Conservation (phyloP, 2,797 vertebrate species). For the Myoxocephalus aenaeus region DNA sequence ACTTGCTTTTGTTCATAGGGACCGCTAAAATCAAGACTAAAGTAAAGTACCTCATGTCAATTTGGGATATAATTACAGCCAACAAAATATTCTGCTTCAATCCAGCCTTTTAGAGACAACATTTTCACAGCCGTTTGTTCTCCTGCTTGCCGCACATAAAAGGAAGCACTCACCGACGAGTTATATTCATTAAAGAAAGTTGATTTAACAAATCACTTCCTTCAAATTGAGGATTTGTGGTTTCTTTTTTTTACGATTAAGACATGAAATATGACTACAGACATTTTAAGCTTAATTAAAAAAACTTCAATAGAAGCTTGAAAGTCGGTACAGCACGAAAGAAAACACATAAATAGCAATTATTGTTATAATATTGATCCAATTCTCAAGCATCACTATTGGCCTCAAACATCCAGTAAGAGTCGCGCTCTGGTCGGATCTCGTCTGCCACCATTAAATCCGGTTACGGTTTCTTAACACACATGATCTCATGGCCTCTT, state of each 20-base stretch:
- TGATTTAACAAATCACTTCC: too few relatives aligned
- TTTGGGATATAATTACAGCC: background rate
- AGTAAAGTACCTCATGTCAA: background rate
- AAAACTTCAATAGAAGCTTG: background rate
- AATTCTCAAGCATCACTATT: background rate
- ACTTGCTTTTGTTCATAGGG: too few relatives aligned
- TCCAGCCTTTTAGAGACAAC: background rate
- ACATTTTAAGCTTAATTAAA: background rate
- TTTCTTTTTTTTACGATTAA: too few relatives aligned
- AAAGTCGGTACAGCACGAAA: background rate
- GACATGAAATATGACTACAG: too few relatives aligned
- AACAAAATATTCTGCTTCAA: background rate
- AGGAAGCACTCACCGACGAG: too few relatives aligned
- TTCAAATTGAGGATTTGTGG: too few relatives aligned
- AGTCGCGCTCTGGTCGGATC: background rate
- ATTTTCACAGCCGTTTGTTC: background rate
- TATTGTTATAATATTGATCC: background rate
- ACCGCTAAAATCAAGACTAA: background rate
- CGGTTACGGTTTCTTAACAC: constrained; percentile 20
- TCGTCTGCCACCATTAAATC: background rate
- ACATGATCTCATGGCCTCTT: constrained; percentile 31
- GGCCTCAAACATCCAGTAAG: background rate
- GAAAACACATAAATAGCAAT: background rate
- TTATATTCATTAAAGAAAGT: too few relatives aligned
- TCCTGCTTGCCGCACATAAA: too few relatives aligned